Base-by-base conservation (phyloP, 2,797 vertebrate species). In the Mastacembelus armatus region DNA sequence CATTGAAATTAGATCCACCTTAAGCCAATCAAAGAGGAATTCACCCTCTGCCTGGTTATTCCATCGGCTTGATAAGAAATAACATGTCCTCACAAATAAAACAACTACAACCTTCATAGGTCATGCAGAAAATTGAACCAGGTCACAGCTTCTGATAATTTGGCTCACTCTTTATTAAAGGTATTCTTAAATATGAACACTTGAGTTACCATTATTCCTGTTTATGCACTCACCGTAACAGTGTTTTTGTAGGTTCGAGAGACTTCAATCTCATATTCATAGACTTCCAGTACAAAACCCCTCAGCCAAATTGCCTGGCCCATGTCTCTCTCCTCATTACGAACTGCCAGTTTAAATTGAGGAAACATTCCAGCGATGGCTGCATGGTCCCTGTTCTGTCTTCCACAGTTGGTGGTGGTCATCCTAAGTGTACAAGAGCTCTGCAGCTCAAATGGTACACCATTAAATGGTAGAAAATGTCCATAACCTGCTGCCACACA, bases 201-300 rank as follows among this genome's bases (percentile, higher is more conserved):
- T n/a, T 45, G 5, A 47, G 60, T 71, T 16, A 1, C 3, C 27
- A 27, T 21, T 11, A 16, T 43, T 19, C 7, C 16, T 26, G 2
- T 10, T 15, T 1, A 24, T 44, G 7, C 49, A 69, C 96, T 96
- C 88, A 99, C 98, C 94, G 95, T 91, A 33, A 98, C 95, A 0
- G 96, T 98, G 84, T 98, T 95, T 78, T 98, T 99, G 88, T 97
- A 99, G 84, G 95, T 97, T 58, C 95, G 93, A 60, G 95, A 95
- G 66, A 98, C 96, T 74, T 97, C 90, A 0, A 99, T 95, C 68
- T 95, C 93, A 71, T 96, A 98, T 56, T 92, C 95, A 54, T 97
- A 97, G 60, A 98, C 93, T 11, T 95, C 92, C 88, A 99, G 89
- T 0, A 96, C 86, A 0, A 98, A 96, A 44, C 97, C 96, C 47